phyloP scores from a whole-genome alignment of 2,888 invertebrate genomes.

The Drosophila neotestacea region DNA sequence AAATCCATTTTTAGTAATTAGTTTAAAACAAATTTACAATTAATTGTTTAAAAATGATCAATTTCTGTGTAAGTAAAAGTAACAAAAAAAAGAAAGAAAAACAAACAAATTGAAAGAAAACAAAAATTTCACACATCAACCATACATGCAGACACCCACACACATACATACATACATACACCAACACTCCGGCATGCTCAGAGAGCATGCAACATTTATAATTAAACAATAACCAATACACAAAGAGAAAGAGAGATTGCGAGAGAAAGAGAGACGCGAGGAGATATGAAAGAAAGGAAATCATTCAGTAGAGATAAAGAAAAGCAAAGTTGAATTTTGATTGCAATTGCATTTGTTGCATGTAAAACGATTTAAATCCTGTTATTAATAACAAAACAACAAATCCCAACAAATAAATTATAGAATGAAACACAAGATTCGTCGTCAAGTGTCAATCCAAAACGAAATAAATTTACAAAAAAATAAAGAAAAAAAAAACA shows the following conservation, averaged over 20 bases:
- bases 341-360: conserved; percentile 55
- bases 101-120: conserved; percentile 27
- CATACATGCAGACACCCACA: conserved; percentile 10
- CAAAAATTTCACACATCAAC: conserved; percentile 40
- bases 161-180: conserved; percentile 27
- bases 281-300: conserved; percentile 17
- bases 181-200: conserved; percentile 61
- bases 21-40: conserved; percentile 80
- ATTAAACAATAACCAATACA: conserved; percentile 54
- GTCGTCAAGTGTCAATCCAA: conserved; percentile 54
- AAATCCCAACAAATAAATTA: conserved; percentile 44
- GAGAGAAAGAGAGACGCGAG: conserved; percentile 4
- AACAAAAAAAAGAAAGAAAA: conserved; percentile 32
- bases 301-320: conserved; percentile 48
- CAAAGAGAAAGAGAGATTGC: conserved; percentile 26
- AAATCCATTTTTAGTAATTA: conserved; percentile 79
- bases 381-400: conserved; percentile 46
- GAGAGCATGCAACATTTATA: conserved; percentile 66
- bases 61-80: conserved; percentile 67
- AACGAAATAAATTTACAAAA: conserved; percentile 62
- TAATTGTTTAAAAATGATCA: conserved; percentile 75
- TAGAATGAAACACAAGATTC: conserved; percentile 37
- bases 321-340: conserved; percentile 49
- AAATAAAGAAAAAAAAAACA: background rate
- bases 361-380: conserved; percentile 56